These are phyloP conservation scores for Corythornis leucogaster DNA, from an alignment of 2,797 vertebrate species.

Conservation along the genomic window DNA sequence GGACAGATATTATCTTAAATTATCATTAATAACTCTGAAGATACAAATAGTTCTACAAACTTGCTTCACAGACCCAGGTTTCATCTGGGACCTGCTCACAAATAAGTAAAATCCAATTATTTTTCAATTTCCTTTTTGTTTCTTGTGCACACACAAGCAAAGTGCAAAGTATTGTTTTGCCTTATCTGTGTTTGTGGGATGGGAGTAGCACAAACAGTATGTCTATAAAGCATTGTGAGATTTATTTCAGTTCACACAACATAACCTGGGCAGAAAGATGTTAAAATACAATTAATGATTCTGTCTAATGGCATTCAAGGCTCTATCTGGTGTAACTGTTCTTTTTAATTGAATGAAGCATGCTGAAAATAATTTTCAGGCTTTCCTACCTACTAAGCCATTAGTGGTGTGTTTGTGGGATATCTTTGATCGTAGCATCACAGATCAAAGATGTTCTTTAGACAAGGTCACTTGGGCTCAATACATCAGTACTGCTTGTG, in stretches of 20 bases:
- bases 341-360: background rate
- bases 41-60: background rate
- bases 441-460: background rate
- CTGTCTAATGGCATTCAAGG: background rate
- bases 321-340: background rate
- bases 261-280: background rate
- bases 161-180: background rate
- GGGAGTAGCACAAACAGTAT: background rate
- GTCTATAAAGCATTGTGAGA: background rate
- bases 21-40: background rate
- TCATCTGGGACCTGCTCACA: background rate
- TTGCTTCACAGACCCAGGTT: background rate
- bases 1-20: background rate
- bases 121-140: background rate
- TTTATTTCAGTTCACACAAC: background rate
- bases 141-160: background rate
- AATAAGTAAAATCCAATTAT: background rate
- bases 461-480: background rate
- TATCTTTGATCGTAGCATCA: background rate
- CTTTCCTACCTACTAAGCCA: background rate
- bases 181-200: background rate
- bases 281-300: background rate
- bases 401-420: background rate
- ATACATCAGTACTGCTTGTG: background rate
- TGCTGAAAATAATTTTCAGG: background rate